Conservation (phyloP, 2,888 invertebrate species). For the Tyria jacobaeae region DNA sequence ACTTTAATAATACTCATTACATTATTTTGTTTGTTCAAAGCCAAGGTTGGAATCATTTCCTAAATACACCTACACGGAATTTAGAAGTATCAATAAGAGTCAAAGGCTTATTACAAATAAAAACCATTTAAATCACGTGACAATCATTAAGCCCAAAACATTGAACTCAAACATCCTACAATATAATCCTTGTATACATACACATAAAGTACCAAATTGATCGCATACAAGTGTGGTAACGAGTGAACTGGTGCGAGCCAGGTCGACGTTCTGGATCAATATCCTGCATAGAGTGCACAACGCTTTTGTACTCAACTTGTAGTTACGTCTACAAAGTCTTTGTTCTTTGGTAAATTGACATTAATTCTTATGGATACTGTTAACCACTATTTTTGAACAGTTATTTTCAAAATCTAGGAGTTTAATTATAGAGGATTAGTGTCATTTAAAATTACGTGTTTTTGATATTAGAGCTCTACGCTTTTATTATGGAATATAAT, state of each 20-base stretch:
- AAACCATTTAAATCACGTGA: background rate
- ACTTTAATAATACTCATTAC: too few relatives aligned
- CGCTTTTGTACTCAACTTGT: slow-evolving; percentile 8
- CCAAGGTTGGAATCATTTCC: too few relatives aligned
- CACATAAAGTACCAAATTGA: background rate
- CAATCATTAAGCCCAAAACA: background rate
- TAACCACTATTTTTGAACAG: background rate
- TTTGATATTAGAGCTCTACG: background rate
- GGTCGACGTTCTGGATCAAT: slow-evolving; percentile 35
- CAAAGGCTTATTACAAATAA: background rate
- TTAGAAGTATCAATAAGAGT: too few relatives aligned
- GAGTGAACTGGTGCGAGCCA: slow-evolving; percentile 14
- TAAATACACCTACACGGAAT: too few relatives aligned
- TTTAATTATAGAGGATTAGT: background rate
- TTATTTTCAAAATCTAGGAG: background rate
- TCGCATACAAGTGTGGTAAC: slow-evolving; percentile 18
- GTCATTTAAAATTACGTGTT: background rate
- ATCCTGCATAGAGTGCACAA: slow-evolving; percentile 32
- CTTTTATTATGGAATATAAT: background rate
- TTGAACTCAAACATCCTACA: background rate
- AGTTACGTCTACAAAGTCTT: background rate
- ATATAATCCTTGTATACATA: background rate
- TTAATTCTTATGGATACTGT: background rate
- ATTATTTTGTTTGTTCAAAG: too few relatives aligned
- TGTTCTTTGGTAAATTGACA: background rate